A percentile compares a stretch with the other conserved stretches of the same genome.
Evolutionary conservation across 2,888 invertebrate genomes (phyloP).

Genomic region (Agrotis clavis): DNA sequence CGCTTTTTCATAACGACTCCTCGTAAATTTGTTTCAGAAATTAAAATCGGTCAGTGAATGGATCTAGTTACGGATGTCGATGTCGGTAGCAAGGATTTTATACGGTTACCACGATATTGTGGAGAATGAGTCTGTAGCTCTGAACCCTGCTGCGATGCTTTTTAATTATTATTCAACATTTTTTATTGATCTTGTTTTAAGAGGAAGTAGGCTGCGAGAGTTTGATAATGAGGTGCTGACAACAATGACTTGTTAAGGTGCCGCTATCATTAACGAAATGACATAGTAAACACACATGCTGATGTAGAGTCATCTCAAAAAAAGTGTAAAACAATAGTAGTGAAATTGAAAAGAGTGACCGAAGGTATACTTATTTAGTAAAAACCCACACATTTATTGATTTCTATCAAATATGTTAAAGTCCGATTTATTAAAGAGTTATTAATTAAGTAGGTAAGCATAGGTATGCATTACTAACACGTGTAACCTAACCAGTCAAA

Average conservation of each 20-base stretch:
- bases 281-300: background rate
- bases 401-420: background rate
- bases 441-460: slow-evolving; percentile 31
- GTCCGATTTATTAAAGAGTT: slow-evolving; percentile 12
- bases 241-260: slow-evolving; percentile 24
- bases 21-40: slow-evolving; percentile 80
- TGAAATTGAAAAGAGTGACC: no score
- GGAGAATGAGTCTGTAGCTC: slow-evolving; percentile 36
- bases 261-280: background rate
- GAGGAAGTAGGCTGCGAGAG: slow-evolving; percentile 9
- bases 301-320: background rate
- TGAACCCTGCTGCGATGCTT: slow-evolving; percentile 50
- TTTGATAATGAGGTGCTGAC: slow-evolving; percentile 17
- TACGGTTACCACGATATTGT: slow-evolving; percentile 51
- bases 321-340: background rate
- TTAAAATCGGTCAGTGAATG: slow-evolving; percentile 73
- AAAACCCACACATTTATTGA: background rate
- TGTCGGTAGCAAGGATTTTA: slow-evolving; percentile 67
- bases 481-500: slow-evolving; percentile 52
- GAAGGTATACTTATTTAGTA: no score
- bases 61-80: slow-evolving; percentile 74
- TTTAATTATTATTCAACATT: slow-evolving; percentile 43
- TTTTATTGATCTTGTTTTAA: slow-evolving; percentile 30
- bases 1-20: slow-evolving; percentile 82
- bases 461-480: slow-evolving; percentile 23